Percentiles rank a stretch among this genome's conserved stretches.
These are phyloP conservation scores for Choreutis nemorana DNA, from an alignment of 2,888 invertebrate genomes.

Conservation along the genomic window DNA sequence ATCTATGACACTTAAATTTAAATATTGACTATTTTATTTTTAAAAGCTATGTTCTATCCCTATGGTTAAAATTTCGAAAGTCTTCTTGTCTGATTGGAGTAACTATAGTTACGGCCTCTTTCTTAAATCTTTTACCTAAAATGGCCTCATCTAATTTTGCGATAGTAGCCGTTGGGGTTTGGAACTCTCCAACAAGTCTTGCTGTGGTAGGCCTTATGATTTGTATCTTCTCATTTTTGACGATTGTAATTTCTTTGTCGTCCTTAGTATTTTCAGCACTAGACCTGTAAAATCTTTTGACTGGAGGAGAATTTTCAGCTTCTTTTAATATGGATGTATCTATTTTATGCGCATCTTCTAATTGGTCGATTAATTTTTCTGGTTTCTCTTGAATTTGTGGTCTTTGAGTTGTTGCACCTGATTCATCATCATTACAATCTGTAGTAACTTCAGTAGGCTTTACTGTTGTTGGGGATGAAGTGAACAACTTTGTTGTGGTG, in stretches of 20 bases:
- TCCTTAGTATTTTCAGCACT: constrained; percentile 32
- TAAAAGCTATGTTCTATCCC: constrained; percentile 31
- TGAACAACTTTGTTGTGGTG: constrained; percentile 14
- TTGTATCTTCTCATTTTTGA: constrained; percentile 49
- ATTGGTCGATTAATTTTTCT: constrained; percentile 36
- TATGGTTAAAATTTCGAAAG: constrained; percentile 19
- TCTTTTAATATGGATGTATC: constrained; percentile 23
- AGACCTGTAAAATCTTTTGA: constrained; percentile 46
- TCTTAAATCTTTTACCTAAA: constrained; percentile 37
- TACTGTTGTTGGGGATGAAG: constrained; percentile 14
- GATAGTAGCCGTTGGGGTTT: constrained; percentile 36
- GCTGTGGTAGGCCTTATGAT: constrained; percentile 43
- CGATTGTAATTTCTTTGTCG: constrained; percentile 33
- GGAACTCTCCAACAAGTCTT: constrained; percentile 32
- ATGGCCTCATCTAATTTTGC: constrained; percentile 47
- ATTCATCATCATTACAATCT: no score
- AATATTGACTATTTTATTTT: constrained; percentile 43
- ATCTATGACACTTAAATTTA: constrained; percentile 50
- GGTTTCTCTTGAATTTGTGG: constrained; percentile 22
- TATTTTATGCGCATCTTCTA: constrained; percentile 27
- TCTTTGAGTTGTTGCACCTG: no score
- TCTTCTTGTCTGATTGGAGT: constrained; percentile 21
- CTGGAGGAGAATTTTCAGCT: constrained; percentile 24
- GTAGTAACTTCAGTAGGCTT: constrained; percentile 16
- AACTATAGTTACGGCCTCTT: constrained; percentile 20